These are phyloP conservation scores for Plectropomus leopardus DNA, from an alignment of 2,113 vertebrate genomes.

Conservation along the genomic window DNA sequence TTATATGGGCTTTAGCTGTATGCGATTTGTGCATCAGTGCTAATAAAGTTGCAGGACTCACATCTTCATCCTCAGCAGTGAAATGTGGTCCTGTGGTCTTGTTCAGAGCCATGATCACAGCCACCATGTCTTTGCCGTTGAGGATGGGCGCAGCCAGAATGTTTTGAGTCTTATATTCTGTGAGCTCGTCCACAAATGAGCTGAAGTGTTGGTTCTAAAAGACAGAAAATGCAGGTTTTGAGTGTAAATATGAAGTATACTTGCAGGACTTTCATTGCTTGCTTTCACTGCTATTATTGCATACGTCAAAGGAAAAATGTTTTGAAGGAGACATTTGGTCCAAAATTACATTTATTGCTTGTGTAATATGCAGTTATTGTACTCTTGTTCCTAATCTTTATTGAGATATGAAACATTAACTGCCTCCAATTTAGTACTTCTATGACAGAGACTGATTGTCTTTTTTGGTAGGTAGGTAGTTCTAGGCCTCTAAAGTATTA, in stretches of 20 bases:
- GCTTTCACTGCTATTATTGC: background rate
- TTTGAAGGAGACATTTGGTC: background rate
- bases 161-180: conserved; percentile 80
- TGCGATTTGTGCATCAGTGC: background rate
- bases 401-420: background rate
- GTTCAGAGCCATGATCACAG: conserved; percentile 87
- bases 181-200: conserved; percentile 85
- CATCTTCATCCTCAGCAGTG: conserved; percentile 85
- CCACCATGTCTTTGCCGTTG: conserved; percentile 88
- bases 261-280: background rate
- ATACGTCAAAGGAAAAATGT: background rate
- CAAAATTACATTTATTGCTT: background rate
- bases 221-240: conserved; percentile 16
- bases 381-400: background rate
- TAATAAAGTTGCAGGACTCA: conserved; percentile 65
- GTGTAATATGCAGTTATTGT: background rate
- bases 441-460: background rate
- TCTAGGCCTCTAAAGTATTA: background rate
- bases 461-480: background rate
- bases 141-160: conserved; percentile 85
- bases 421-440: background rate
- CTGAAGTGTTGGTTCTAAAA: conserved; percentile 84
- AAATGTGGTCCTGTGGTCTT: conserved; percentile 85
- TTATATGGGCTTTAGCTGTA: background rate
- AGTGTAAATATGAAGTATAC: background rate